These are phyloP conservation scores for Tridacna crocea DNA, from an alignment of 2,888 invertebrate species.

Conservation along the genomic window DNA sequence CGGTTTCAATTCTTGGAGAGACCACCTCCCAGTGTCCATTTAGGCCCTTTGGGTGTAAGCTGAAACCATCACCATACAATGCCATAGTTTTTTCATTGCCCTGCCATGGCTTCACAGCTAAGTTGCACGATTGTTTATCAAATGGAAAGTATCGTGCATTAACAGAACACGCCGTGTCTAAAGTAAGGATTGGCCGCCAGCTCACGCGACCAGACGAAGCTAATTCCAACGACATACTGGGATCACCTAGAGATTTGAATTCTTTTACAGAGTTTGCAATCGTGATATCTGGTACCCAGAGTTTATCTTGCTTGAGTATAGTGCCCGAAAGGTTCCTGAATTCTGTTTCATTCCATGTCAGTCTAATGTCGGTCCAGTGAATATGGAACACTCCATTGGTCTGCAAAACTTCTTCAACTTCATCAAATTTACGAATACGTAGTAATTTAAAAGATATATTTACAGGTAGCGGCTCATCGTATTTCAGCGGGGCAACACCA, in stretches of 20 bases:
- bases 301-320: background rate
- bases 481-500: background rate
- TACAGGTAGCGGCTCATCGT: background rate
- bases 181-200: background rate
- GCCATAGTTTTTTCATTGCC: background rate
- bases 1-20: background rate
- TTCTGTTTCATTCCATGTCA: background rate
- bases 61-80: background rate
- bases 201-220: background rate
- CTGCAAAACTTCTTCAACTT: conserved; percentile 7
- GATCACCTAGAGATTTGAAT: conserved; percentile 6
- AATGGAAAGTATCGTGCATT: conserved; percentile 6
- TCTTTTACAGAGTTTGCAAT: background rate
- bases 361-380: background rate
- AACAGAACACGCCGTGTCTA: background rate
- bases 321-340: background rate
- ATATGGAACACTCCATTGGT: background rate
- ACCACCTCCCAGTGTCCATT: conserved; percentile 2
- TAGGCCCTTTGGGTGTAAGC: background rate
- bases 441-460: background rate
- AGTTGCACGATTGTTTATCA: background rate
- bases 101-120: conserved; percentile 1
- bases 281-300: conserved; percentile 3
- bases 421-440: conserved; percentile 12
- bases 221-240: background rate